A percentile compares a stretch with the other conserved stretches of the same genome.
These are phyloP conservation scores for Meloidogyne hapla DNA, from an alignment of 1,140 invertebrate genomes.

Conservation along the genomic window DNA sequence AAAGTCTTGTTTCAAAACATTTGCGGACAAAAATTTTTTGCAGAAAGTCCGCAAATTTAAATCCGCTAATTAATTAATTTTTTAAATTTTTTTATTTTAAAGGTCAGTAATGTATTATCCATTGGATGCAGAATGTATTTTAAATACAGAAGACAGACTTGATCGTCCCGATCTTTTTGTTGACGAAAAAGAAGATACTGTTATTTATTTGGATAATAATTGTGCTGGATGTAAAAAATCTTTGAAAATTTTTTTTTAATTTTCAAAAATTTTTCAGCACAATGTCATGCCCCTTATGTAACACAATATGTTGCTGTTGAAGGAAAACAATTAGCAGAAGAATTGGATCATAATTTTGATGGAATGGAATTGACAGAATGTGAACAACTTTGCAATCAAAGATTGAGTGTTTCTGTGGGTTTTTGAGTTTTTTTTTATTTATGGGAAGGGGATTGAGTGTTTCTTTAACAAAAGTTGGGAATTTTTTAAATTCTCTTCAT, in stretches of 20 bases:
- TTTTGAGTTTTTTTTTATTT: too few species aligned
- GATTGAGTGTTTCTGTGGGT: constrained; percentile 53
- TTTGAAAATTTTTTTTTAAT: too few species aligned
- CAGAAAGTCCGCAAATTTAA: constrained; percentile 44
- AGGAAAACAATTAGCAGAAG: constrained; percentile 57
- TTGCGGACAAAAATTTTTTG: too few species aligned
- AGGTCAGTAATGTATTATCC: constrained; percentile 49
- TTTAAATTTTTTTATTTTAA: constrained; percentile 4
- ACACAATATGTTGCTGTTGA: constrained; percentile 64
- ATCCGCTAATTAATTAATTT: not conserved
- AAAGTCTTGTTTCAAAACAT: too few species aligned
- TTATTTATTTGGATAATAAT: constrained; percentile 64
- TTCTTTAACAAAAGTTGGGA: too few species aligned
- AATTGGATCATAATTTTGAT: constrained; percentile 54
- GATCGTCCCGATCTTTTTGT: constrained; percentile 63
- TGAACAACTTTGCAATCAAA: constrained; percentile 61
- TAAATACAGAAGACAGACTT: constrained; percentile 63
- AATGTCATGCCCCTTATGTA: constrained; percentile 64
- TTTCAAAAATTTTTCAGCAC: constrained; percentile 48
- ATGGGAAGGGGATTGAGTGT: too few species aligned
- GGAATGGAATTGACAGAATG: constrained; percentile 58
- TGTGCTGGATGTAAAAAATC: constrained; percentile 63
- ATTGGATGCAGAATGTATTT: constrained; percentile 57
- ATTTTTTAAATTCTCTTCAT: too few species aligned
- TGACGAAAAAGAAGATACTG: constrained; percentile 61